Conservation (phyloP, 2,888 invertebrate genomes). For the Platynereis dumerilii region DNA sequence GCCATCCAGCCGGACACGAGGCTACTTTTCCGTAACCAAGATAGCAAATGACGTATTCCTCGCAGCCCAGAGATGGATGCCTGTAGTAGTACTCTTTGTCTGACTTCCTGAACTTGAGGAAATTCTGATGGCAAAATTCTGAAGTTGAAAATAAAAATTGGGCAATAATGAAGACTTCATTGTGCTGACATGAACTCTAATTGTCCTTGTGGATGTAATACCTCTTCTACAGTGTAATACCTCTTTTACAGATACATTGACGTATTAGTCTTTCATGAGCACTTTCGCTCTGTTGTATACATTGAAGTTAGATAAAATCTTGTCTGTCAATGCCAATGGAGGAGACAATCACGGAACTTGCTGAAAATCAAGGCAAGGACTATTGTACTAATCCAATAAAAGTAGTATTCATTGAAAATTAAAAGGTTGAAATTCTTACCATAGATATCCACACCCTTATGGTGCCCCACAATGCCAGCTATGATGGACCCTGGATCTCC, state of each 20-base stretch:
- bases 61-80: conserved; percentile 2
- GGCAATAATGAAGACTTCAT: background rate
- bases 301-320: no score
- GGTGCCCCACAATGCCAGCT: background rate
- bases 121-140: conserved; percentile 20
- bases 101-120: background rate
- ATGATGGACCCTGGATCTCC: conserved; percentile 1
- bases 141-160: background rate
- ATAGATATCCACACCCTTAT: background rate
- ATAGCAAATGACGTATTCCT: conserved; percentile 17
- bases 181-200: background rate
- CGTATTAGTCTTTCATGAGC: background rate
- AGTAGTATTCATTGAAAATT: no score
- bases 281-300: no score
- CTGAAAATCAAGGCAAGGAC: no score
- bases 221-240: background rate
- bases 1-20: conserved; percentile 14
- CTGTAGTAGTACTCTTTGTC: conserved; percentile 7
- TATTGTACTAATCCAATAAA: no score
- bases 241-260: background rate
- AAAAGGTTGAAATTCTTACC: no score
- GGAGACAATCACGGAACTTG: no score
- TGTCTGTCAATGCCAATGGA: no score
- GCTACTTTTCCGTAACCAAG: background rate
- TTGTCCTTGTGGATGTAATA: conserved; percentile 2